Evolutionary conservation across 2,113 vertebrate genomes (phyloP), one percentile per base, ranked within the genome.

Genomic region (Perognathus longimembris): DNA sequence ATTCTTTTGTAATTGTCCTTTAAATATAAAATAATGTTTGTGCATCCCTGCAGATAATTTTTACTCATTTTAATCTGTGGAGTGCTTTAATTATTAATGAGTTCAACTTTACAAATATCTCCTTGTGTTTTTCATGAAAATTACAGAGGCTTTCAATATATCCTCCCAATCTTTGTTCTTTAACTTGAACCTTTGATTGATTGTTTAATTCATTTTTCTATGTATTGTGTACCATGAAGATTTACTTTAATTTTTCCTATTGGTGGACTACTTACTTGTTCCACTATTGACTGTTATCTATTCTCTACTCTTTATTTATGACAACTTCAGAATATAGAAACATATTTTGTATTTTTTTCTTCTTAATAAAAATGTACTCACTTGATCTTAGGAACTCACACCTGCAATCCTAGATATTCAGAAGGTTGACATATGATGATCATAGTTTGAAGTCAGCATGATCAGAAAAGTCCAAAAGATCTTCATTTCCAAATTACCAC

Each of bases 31-130:
- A 71, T 24, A 63, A 26, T 32, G 78, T 3, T 74, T 8, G 9
- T 74, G 10, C 73, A 81, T 85, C 20, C 21, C 11, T 86, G 95
- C 30, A 74, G 32, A 57, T 92, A 28, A 66, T 85, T 74, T 54
- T 90, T 75, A 90, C 59, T 7, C 50, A 66, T 86, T 5, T 86
- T 90, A 83, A 85, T 3, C 74, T 59, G 28, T 4, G 1, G 0
- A 79, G 50, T 64, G 24, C 4, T 40, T 81, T 86, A 4, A 66
- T 63, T 54, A 45, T 9, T 93, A 76, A 42, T 79, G 34, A 76
- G 11, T 11, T 7, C 6, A 70, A 79, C 42, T n/a, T 5, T 61
- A 36, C 32, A n/a, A 86, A 78, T 0, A 61, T 61, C 80, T 86
- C 32, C 24, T 79, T 79, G 12, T 10, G 2, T 0, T 14, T 76